Evolutionary conservation across 2,888 invertebrate genomes (phyloP).

Genomic region (Mantis religiosa): DNA sequence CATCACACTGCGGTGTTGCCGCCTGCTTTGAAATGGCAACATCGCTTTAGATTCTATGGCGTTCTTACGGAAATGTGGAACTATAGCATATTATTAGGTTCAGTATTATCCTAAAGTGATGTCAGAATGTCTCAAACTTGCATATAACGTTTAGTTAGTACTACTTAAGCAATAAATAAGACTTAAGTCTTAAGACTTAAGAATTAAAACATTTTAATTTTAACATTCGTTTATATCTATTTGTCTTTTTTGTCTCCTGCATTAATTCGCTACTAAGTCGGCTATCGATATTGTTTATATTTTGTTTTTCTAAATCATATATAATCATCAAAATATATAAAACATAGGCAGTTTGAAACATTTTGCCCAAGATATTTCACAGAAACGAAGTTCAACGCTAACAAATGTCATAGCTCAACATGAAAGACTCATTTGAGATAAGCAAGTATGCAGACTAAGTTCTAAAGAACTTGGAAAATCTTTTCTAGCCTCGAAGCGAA

Average conservation of each 20-base stretch:
- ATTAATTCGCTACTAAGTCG: not conserved
- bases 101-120: not conserved
- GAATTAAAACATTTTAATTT: too few relatives aligned
- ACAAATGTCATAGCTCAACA: not conserved
- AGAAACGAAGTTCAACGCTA: not conserved
- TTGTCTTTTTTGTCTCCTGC: too few relatives aligned
- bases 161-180: too few relatives aligned
- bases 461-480: constrained; percentile 46
- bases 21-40: not conserved
- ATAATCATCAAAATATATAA: not conserved
- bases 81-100: not conserved
- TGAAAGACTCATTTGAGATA: not conserved
- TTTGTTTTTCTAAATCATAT: not conserved
- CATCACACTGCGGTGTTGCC: not conserved
- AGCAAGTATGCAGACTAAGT: constrained; percentile 31
- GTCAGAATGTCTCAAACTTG: not conserved
- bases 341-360: not conserved
- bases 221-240: too few relatives aligned
- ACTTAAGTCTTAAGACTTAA: too few relatives aligned
- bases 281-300: not conserved
- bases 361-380: not conserved
- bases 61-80: not conserved
- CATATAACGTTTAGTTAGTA: not conserved
- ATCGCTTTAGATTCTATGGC: not conserved
- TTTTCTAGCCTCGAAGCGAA: constrained; percentile 44